Conservation (phyloP, 2,113 vertebrate species). For the Pollimyrus isidori region DNA sequence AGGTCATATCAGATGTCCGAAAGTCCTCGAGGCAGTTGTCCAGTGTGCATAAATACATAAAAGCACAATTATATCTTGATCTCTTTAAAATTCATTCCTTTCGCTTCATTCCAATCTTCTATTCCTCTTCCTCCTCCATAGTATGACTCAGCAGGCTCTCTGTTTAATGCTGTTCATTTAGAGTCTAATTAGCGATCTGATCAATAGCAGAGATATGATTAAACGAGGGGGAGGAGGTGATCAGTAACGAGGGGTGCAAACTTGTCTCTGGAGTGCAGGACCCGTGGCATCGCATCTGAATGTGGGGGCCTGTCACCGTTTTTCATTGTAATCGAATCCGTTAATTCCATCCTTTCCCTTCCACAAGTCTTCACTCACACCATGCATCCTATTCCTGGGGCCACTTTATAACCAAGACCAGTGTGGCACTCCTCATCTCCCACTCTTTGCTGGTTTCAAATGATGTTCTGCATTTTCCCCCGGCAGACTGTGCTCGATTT, state of each 20-base stretch:
- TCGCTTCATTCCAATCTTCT: not conserved
- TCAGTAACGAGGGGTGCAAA: conserved; percentile 32
- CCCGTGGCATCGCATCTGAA: conserved; percentile 39
- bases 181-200: conserved; percentile 54
- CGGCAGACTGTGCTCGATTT: not conserved
- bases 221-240: conserved; percentile 37
- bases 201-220: conserved; percentile 51
- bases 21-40: not conserved
- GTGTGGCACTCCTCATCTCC: not conserved
- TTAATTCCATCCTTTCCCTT: conserved; percentile 63
- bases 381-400: conserved; percentile 34
- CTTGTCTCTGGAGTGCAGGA: conserved; percentile 46
- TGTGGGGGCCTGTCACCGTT: conserved; percentile 49
- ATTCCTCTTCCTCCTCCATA: not conserved
- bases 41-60: not conserved
- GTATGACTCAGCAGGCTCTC: not conserved
- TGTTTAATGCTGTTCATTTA: not conserved
- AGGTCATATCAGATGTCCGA: not conserved
- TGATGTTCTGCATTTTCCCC: not conserved
- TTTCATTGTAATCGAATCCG: conserved; percentile 67
- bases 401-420: conserved; percentile 60
- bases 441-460: not conserved
- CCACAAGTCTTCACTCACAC: conserved; percentile 45
- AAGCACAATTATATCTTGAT: not conserved
- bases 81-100: not conserved